Conservation (phyloP, 1,140 invertebrate genomes). For the Euura lappo region DNA sequence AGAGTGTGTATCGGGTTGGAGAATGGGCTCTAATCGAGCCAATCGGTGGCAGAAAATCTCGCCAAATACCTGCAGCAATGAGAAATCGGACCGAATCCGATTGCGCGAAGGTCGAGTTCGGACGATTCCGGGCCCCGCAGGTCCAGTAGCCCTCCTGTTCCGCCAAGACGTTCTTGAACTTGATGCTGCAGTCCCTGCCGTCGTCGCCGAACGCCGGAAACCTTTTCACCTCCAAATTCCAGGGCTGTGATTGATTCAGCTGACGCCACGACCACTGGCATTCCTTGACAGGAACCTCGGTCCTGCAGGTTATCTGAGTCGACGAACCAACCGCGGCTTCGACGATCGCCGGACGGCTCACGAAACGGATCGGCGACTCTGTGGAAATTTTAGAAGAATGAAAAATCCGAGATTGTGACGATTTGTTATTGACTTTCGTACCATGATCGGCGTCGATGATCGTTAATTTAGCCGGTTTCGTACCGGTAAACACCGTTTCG, state of each 20-base stretch:
- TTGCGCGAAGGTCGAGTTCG: slow-evolving; percentile 45
- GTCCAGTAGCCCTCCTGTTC: slow-evolving; percentile 59
- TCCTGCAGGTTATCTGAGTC: slow-evolving; percentile 49
- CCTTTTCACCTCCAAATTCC: slow-evolving; percentile 53
- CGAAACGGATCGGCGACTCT: slow-evolving; percentile 40
- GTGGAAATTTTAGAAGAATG: background rate
- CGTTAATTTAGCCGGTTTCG: slow-evolving; percentile 51
- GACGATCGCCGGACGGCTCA: slow-evolving; percentile 37
- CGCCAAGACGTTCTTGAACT: slow-evolving; percentile 48
- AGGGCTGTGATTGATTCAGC: slow-evolving; percentile 52
- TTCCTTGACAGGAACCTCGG: slow-evolving; percentile 45
- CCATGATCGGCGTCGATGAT: slow-evolving; percentile 48
- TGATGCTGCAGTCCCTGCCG: slow-evolving; percentile 54
- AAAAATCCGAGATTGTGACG: too few relatives aligned
- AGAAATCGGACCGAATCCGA: slow-evolving; percentile 47
- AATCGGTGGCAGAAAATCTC: slow-evolving; percentile 17
- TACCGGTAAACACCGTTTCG: slow-evolving; percentile 50
- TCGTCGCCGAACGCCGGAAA: slow-evolving; percentile 53
- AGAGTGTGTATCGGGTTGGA: slow-evolving; percentile 6
- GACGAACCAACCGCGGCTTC: slow-evolving; percentile 49
- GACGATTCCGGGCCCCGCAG: slow-evolving; percentile 46
- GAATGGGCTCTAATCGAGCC: background rate
- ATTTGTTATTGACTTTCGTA: slow-evolving; percentile 19
- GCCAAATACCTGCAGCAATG: slow-evolving; percentile 48
- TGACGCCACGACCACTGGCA: slow-evolving; percentile 59